Base-by-base conservation (phyloP, 2,888 invertebrate genomes). In the Coelopa pilipes region DNA sequence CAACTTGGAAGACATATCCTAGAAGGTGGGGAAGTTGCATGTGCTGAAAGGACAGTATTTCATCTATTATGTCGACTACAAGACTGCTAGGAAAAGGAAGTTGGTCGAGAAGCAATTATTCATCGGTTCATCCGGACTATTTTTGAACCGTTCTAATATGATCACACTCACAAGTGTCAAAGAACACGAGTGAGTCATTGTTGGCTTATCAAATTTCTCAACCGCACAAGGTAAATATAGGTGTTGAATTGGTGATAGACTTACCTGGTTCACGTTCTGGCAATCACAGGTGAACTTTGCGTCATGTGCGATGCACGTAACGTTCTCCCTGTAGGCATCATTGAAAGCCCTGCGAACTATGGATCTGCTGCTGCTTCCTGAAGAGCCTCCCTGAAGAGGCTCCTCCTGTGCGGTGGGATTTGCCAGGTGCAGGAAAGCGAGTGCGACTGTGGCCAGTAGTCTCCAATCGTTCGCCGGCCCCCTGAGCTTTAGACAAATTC, bases 1-100 rank as follows among this genome's bases (percentile, higher is more conserved):
- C 89, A 79, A 95, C 91, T 74, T 89, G 89, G 71, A 90, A 90
- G 12, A 84, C 82, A 71, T 82, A 79, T 50, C 87, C 87, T 19
- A 77, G 76, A 17, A 87, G 76, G 57, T 77, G 89, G 62, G 91
- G 89, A 75, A 93, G 83, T 47, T 90, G 89, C 85, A 92, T 88
- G 81, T 90, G 90, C 93, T 93, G 72, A 19, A 77, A 78, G 70
- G 49, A 75, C 19, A 70, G 47, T 60, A 71, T 11, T 65, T 62
- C 10, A 45, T 34, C 10, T 21, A 15, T 62, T 62, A 11, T 21
- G 21, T 34, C 24, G 11, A 24, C 34, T 62, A 34, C 7, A 15
- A 4, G 13, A 45, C 1, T 60, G 15, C 3, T 10, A 19, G 21
- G 5, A 57, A 2, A 4, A n/a, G 7, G 34, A 34, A 34, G 2